Evolutionary conservation across 2,797 vertebrate genomes (phyloP).

Genomic region (Momotus momota): DNA sequence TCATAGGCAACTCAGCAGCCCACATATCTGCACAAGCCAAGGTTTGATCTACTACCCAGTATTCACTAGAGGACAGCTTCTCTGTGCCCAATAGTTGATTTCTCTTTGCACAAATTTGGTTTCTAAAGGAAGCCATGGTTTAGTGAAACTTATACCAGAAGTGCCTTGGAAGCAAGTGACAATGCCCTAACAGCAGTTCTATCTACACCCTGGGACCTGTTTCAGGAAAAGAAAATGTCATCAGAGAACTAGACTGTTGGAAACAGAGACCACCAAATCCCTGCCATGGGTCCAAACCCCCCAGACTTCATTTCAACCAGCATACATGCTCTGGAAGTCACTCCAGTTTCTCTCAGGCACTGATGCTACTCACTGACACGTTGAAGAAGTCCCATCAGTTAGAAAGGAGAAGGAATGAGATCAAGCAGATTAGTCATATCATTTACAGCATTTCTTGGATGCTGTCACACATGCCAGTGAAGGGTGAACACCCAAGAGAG

Average conservation of each 20-base stretch:
- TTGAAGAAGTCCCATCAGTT: not conserved
- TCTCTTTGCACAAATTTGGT: not conserved
- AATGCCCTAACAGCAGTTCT: rapidly evolving
- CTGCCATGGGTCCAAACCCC: not conserved
- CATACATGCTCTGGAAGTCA: not conserved
- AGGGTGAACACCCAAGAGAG: not conserved
- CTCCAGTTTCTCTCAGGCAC: not conserved
- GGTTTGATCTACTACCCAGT: not conserved
- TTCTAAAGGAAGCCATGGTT: not conserved
- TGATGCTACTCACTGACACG: rapidly evolving
- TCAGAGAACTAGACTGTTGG: not conserved
- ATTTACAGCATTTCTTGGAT: not conserved
- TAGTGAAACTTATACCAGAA: rapidly evolving
- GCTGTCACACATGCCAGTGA: not conserved
- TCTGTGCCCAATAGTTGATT: rapidly evolving
- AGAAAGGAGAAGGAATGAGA: not conserved
- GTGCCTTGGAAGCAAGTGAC: not conserved
- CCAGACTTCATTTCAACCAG: not conserved
- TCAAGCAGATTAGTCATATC: not conserved
- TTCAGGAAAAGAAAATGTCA: not conserved
- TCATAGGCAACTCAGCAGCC: not conserved
- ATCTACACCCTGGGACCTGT: rapidly evolving
- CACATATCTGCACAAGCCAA: rapidly evolving
- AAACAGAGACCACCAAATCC: not conserved
- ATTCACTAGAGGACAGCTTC: rapidly evolving